A percentile compares a stretch with the other conserved stretches of the same genome.
These are phyloP conservation scores for Eupithecia insigniata DNA, from an alignment of 2,888 invertebrate species.

Conservation along the genomic window DNA sequence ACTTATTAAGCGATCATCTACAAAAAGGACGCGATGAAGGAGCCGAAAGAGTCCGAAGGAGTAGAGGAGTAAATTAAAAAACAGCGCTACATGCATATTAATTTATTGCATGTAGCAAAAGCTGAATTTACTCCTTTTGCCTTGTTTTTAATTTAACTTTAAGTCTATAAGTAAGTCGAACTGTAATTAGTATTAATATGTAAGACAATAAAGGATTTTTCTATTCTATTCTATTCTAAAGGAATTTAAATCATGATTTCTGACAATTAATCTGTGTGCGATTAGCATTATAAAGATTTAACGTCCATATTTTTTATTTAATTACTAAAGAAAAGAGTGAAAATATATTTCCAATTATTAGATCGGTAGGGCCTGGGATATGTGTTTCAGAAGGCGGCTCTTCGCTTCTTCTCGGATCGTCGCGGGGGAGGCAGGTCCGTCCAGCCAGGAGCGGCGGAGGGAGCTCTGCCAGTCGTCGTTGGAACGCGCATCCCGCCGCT, in stretches of 20 bases:
- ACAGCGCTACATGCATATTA: too few species aligned
- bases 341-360: background rate
- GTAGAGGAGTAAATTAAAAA: too few species aligned
- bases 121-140: too few species aligned
- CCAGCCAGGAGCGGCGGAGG: background rate
- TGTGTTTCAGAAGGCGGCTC: background rate
- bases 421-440: conserved; percentile 5
- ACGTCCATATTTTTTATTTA: background rate
- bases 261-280: background rate
- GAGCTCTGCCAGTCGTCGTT: conserved; percentile 23
- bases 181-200: too few species aligned
- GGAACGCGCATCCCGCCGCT: conserved; percentile 33
- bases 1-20: too few species aligned
- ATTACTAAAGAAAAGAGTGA: background rate
- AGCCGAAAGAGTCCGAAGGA: too few species aligned
- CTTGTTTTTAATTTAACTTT: too few species aligned
- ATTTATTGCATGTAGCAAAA: too few species aligned
- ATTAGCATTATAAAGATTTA: background rate
- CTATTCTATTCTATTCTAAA: too few species aligned
- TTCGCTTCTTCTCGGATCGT: background rate
- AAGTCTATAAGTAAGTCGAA: too few species aligned
- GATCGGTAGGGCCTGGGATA: background rate
- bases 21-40: too few species aligned
- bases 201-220: too few species aligned
- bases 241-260: background rate